Evolutionary conservation across 2,113 vertebrate genomes (phyloP).

Genomic region (Pseudopodoces humilis): DNA sequence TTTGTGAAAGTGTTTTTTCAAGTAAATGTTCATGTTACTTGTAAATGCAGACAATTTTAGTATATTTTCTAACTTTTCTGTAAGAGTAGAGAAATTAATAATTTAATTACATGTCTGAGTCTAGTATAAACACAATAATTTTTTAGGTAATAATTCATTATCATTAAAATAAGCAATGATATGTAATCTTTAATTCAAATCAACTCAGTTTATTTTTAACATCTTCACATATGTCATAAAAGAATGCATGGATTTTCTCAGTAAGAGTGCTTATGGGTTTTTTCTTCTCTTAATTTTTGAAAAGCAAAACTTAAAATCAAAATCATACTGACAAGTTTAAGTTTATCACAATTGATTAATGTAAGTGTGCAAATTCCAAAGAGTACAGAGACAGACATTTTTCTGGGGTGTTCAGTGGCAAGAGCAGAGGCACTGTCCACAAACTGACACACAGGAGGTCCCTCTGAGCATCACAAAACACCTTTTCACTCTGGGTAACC

Average conservation of each 20-base stretch:
- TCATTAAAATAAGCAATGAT: background rate
- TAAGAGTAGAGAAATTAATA: background rate
- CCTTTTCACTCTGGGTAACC: background rate
- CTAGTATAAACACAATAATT: background rate
- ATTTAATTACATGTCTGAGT: background rate
- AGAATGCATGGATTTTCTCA: background rate
- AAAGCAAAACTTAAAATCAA: background rate
- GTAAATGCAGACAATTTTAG: background rate
- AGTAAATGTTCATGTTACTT: background rate
- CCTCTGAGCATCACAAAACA: background rate
- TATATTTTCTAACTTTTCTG: background rate
- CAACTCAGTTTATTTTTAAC: background rate
- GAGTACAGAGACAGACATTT: background rate
- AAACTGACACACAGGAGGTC: background rate
- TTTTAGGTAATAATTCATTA: background rate
- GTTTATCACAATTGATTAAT: background rate
- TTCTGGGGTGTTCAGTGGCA: background rate
- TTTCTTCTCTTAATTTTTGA: background rate
- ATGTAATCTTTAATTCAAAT: background rate
- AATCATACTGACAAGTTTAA: background rate
- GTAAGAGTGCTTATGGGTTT: background rate
- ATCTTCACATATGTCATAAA: background rate
- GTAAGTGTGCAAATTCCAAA: background rate
- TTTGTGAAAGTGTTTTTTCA: background rate
- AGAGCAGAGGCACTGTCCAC: background rate